A percentile compares a stretch with the other conserved stretches of the same genome.
phyloP scores from a whole-genome alignment of 2,797 vertebrate species.

The Hybognathus amarus region DNA sequence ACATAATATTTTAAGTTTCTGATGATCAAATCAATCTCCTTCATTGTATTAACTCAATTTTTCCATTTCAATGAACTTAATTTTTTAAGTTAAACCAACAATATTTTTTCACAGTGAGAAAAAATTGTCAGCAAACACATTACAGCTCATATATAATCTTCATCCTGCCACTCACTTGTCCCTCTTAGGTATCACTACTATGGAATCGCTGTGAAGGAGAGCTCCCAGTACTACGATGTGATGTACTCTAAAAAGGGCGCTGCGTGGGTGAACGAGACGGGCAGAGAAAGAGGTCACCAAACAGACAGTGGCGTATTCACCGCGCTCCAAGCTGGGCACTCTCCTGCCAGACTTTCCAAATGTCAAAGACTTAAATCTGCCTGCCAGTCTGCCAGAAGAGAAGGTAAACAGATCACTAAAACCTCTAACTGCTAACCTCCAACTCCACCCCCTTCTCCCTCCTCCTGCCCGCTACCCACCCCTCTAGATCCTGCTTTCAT shows the following conservation, averaged over 20 bases:
- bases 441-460: conserved; percentile 33
- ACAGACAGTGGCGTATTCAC: conserved; percentile 99
- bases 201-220: conserved; percentile 98
- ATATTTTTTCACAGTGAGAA: too few species aligned
- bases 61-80: too few species aligned
- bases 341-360: conserved; percentile 99
- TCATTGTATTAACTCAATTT: too few species aligned
- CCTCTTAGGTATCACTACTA: conserved; percentile 95
- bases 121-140: background rate
- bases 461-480: conserved; percentile 64
- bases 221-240: conserved; percentile 97
- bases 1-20: too few species aligned
- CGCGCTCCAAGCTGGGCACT: conserved; percentile 98
- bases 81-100: too few species aligned
- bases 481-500: conserved; percentile 74
- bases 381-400: conserved; percentile 96
- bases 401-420: conserved; percentile 90
- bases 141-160: background rate
- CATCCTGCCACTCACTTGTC: conserved; percentile 1
- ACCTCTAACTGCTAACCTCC: conserved; percentile 70
- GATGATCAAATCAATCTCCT: too few species aligned
- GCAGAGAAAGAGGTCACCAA: conserved; percentile 99
- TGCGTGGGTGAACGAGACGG: conserved; percentile 98
- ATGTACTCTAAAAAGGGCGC: conserved; percentile 99
- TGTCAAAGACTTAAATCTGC: conserved; percentile 99